A percentile compares a stretch with the other conserved stretches of the same genome.
phyloP scores from a whole-genome alignment of 2,113 vertebrate genomes.

The Thryonomys swinderianus region DNA sequence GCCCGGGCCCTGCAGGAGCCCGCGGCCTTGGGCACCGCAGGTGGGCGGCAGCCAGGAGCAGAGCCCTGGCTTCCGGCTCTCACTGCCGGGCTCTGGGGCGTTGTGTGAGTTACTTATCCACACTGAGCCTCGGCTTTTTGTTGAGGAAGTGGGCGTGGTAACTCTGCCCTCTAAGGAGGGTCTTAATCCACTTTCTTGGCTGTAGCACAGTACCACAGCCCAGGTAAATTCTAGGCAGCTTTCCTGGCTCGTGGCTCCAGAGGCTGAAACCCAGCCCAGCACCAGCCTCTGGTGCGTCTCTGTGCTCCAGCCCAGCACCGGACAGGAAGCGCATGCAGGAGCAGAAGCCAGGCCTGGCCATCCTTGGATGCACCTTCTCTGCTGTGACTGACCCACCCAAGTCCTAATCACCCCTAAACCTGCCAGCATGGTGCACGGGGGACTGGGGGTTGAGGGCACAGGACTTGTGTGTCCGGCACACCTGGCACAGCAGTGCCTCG shows the following conservation, averaged over 20 bases:
- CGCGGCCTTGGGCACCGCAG: not conserved
- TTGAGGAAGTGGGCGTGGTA: not conserved
- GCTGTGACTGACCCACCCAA: not conserved
- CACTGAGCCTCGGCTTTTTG: not conserved
- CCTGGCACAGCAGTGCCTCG: not conserved
- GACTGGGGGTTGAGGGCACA: not conserved
- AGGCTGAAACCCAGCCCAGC: not conserved
- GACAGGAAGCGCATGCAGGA: not conserved
- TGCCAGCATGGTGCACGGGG: not conserved
- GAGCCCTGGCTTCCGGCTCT: not conserved
- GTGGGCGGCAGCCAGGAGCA: not conserved
- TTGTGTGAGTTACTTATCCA: not conserved
- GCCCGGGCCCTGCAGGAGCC: not conserved
- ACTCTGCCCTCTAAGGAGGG: not conserved
- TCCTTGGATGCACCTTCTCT: not conserved
- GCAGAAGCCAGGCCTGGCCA: not conserved
- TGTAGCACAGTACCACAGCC: not conserved
- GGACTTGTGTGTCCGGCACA: not conserved
- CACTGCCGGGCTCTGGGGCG: not conserved
- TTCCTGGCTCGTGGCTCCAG: not conserved
- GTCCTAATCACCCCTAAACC: not conserved
- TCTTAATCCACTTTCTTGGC: not conserved
- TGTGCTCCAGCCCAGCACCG: accelerated
- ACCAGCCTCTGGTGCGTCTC: not conserved
- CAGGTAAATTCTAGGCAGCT: not conserved